These are phyloP conservation scores for Threskiornis aethiopicus DNA, from an alignment of 2,797 vertebrate species.

Conservation along the genomic window DNA sequence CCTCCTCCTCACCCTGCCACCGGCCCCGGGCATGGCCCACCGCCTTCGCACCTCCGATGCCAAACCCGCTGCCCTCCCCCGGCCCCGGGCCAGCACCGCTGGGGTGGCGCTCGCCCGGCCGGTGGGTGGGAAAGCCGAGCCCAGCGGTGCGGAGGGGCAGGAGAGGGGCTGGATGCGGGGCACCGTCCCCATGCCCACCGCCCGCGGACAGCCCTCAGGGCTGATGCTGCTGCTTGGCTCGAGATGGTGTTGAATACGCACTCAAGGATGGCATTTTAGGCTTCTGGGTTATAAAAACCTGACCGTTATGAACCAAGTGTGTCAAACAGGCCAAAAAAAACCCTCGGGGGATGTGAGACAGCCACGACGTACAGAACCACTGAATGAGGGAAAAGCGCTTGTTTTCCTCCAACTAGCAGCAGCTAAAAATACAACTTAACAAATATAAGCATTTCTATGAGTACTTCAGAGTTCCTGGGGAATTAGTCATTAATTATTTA, in stretches of 20 bases:
- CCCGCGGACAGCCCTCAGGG: accelerated
- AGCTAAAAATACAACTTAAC: constrained; percentile 49
- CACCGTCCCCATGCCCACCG: background rate
- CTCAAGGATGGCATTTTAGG: background rate
- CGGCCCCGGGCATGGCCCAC: accelerated
- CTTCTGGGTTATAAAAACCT: background rate
- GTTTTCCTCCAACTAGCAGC: background rate
- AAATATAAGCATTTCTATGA: constrained; percentile 15
- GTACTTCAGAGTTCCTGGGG: background rate
- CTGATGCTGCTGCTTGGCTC: background rate
- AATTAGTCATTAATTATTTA: constrained; percentile 55
- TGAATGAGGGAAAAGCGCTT: background rate
- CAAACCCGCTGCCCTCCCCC: background rate
- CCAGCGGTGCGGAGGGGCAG: background rate
- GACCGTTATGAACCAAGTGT: background rate
- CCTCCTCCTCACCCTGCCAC: background rate
- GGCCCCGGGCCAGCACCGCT: accelerated
- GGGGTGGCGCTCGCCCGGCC: background rate
- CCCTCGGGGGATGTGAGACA: background rate
- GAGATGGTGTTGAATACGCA: background rate
- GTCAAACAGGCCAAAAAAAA: background rate
- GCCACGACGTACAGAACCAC: background rate
- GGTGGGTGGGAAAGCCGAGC: background rate
- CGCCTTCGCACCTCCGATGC: background rate
- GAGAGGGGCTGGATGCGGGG: background rate